Conservation (phyloP, 2,888 invertebrate species). For the Drosophila pegasa region DNA sequence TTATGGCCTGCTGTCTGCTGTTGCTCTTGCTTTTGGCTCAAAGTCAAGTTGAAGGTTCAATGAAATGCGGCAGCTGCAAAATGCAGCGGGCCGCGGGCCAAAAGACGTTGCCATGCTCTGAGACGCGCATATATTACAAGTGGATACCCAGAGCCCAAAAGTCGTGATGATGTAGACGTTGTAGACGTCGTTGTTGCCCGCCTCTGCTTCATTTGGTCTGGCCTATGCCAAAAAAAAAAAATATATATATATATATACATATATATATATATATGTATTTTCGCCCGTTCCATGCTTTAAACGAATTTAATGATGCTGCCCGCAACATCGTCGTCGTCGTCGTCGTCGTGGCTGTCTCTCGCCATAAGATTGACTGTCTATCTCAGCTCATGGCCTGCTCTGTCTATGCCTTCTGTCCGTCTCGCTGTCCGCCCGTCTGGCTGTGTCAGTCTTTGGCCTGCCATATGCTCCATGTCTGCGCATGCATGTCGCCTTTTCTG, state of each 20-base stretch:
- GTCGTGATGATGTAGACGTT: constrained; percentile 73
- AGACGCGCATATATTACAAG: constrained; percentile 74
- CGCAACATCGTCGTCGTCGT: constrained; percentile 50
- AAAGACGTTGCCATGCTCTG: constrained; percentile 19
- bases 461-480: constrained; percentile 61
- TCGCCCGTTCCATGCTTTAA: constrained; percentile 58
- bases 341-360: constrained; percentile 64
- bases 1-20: constrained; percentile 43
- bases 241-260: background rate
- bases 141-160: constrained; percentile 51
- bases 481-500: constrained; percentile 74
- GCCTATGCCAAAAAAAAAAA: constrained; percentile 68
- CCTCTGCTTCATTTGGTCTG: constrained; percentile 27
- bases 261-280: constrained; percentile 44
- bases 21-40: constrained; percentile 47
- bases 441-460: constrained; percentile 43
- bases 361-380: constrained; percentile 80
- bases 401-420: constrained; percentile 17
- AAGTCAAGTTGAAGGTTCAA: constrained; percentile 84
- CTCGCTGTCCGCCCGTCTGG: constrained; percentile 27
- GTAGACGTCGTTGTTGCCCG: constrained; percentile 45
- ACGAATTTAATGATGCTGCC: constrained; percentile 79
- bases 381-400: constrained; percentile 51
- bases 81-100: constrained; percentile 25
- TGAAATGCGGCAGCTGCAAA: constrained; percentile 72